Percentiles rank a stretch among this genome's conserved stretches.
Conservation (phyloP, 1,140 invertebrate species). For the Drosophila sechellia region DNA sequence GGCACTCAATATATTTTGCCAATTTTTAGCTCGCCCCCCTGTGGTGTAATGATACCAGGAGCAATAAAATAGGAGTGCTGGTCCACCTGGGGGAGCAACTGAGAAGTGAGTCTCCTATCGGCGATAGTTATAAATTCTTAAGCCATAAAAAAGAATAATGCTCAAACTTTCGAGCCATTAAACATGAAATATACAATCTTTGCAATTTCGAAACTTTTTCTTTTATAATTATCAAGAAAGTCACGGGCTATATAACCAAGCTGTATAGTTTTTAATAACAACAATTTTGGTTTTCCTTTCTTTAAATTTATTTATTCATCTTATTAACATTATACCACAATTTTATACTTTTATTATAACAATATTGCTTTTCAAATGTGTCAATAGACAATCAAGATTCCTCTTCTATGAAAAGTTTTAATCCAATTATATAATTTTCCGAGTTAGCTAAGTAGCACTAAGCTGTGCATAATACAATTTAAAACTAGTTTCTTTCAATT, state of each 20-base stretch:
- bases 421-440: slow-evolving; percentile 15
- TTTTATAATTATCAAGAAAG: no score
- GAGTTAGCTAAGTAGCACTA: slow-evolving; percentile 13
- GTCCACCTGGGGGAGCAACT: slow-evolving; percentile 9
- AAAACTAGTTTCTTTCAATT: slow-evolving; percentile 13
- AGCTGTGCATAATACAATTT: slow-evolving; percentile 28
- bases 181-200: not conserved
- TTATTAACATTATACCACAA: no score
- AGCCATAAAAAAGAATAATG: not conserved
- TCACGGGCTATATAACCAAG: no score
- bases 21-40: slow-evolving; percentile 28
- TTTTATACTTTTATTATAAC: no score
- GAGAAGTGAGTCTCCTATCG: not conserved
- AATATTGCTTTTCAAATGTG: no score
- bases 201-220: no score
- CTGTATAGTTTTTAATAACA: no score
- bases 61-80: slow-evolving; percentile 3
- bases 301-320: no score
- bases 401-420: slow-evolving; percentile 2
- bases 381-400: no score
- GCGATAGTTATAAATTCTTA: not conserved
- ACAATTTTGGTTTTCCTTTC: no score
- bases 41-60: slow-evolving; percentile 15
- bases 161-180: not conserved
- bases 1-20: slow-evolving; percentile 40